Percentiles rank a stretch among this genome's conserved stretches.
phyloP scores from a whole-genome alignment of 1,140 invertebrate species.

The Nasonia longicornis region DNA sequence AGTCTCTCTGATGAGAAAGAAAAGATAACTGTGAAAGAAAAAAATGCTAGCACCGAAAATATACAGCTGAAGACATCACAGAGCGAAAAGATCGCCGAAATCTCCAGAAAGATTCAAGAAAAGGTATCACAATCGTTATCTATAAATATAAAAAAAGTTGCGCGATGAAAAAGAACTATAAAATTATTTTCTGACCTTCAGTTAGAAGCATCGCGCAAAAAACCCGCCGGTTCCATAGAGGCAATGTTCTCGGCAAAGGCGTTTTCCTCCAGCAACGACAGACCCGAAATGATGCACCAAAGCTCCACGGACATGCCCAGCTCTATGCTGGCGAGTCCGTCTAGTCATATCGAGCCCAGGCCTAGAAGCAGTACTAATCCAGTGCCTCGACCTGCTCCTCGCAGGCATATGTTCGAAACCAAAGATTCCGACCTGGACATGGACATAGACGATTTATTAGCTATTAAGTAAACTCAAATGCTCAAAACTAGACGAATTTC shows the following conservation, averaged over 20 bases:
- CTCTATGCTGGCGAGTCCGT: slow-evolving; percentile 44
- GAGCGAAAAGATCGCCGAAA: slow-evolving; percentile 59
- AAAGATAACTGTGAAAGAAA: slow-evolving; percentile 13
- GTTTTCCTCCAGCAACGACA: slow-evolving; percentile 35
- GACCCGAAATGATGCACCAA: background rate
- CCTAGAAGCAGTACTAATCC: slow-evolving; percentile 10
- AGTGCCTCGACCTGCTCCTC: slow-evolving; percentile 34
- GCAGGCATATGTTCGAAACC: slow-evolving; percentile 48
- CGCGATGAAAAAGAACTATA: slow-evolving; percentile 27
- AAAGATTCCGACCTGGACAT: slow-evolving; percentile 60
- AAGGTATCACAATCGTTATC: slow-evolving; percentile 49
- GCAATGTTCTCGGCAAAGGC: slow-evolving; percentile 60
- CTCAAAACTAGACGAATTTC: background rate
- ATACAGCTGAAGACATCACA: slow-evolving; percentile 58
- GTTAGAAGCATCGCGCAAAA: slow-evolving; percentile 55
- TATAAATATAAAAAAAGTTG: background rate
- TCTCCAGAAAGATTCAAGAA: slow-evolving; percentile 59
- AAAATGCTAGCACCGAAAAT: slow-evolving; percentile 45
- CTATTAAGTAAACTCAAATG: slow-evolving; percentile 50
- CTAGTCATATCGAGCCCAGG: slow-evolving; percentile 36
- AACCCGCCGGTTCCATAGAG: slow-evolving; percentile 60
- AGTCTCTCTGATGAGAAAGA: slow-evolving; percentile 53
- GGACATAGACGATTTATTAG: slow-evolving; percentile 61
- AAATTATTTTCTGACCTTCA: slow-evolving; percentile 48
- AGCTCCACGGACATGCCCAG: slow-evolving; percentile 39